Percentiles rank a stretch among this genome's conserved stretches.
phyloP scores from a whole-genome alignment of 2,797 vertebrate species.

The Danionella dracula region DNA sequence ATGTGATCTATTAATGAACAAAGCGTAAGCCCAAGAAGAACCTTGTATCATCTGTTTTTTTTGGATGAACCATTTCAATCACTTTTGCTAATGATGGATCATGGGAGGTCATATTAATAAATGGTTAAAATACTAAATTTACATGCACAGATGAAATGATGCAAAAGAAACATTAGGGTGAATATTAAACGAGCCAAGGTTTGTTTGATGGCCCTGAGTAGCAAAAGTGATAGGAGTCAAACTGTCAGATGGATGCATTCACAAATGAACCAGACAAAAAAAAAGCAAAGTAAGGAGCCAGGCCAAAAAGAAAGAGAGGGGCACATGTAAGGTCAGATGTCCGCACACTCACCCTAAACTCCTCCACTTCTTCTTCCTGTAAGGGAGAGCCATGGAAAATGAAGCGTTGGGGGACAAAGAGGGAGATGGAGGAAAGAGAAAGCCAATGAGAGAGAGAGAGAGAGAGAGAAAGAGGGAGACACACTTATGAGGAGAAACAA shows the following conservation, averaged over 20 bases:
- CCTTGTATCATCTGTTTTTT: too few relatives aligned
- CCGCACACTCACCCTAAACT: constrained; percentile 97
- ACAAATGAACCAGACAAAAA: constrained; percentile 55
- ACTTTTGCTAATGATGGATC: constrained; percentile 52
- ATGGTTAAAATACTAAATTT: background rate
- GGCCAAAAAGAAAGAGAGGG: constrained; percentile 44
- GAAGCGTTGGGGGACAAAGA: constrained; percentile 79
- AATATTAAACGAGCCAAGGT: constrained; percentile 1
- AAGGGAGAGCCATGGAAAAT: constrained; percentile 88
- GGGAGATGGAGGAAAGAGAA: constrained; percentile 54
- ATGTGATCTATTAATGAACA: too few relatives aligned
- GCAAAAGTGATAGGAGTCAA: constrained; percentile 56
- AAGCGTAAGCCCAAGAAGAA: too few relatives aligned
- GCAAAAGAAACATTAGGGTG: background rate
- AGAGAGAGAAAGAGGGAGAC: constrained; percentile 78
- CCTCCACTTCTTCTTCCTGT: constrained; percentile 99
- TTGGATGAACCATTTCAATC: constrained; percentile 33
- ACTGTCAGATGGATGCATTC: constrained; percentile 28
- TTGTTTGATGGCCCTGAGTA: constrained; percentile 27
- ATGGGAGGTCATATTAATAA: constrained; percentile 1
- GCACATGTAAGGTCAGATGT: constrained; percentile 46
- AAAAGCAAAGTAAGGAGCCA: constrained; percentile 58
- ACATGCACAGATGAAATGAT: constrained; percentile 22
- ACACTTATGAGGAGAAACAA: constrained; percentile 84
- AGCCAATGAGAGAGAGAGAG: constrained; percentile 76